A percentile compares a stretch with the other conserved stretches of the same genome.
phyloP scores from a whole-genome alignment of 2,888 invertebrate species.

The Sinohyriopsis cumingii region DNA sequence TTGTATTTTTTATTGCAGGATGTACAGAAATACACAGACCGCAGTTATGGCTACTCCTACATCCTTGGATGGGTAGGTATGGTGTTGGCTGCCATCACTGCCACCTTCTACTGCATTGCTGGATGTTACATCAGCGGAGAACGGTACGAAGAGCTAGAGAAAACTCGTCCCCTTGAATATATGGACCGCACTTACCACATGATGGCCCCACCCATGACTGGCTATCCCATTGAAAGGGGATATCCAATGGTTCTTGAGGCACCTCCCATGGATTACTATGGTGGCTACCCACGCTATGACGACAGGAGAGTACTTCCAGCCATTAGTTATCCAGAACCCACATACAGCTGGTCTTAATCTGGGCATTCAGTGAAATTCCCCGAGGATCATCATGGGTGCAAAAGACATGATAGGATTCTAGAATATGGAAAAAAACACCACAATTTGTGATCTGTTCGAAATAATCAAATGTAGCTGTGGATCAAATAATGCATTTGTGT shows the following conservation, averaged over 20 bases:
- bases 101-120: slow-evolving; percentile 62
- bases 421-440: too few species aligned
- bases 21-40: slow-evolving; percentile 41
- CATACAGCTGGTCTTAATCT: too few species aligned
- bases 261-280: slow-evolving; percentile 33
- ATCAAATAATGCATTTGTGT: too few species aligned
- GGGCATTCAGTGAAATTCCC: too few species aligned
- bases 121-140: slow-evolving; percentile 59
- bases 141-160: slow-evolving; percentile 42
- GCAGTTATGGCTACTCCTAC: slow-evolving; percentile 64
- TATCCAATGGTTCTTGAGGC: slow-evolving; percentile 35
- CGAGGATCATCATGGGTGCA: too few species aligned
- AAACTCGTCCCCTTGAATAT: slow-evolving; percentile 7
- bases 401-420: too few species aligned
- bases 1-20: slow-evolving; percentile 30
- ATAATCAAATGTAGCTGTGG: too few species aligned
- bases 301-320: slow-evolving; percentile 35
- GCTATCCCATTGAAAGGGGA: slow-evolving; percentile 35
- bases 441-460: too few species aligned
- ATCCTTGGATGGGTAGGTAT: slow-evolving; percentile 66
- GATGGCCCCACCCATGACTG: slow-evolving; percentile 14
- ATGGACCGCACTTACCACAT: slow-evolving; percentile 3
- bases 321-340: neutral
- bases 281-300: slow-evolving; percentile 17
- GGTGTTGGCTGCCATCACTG: slow-evolving; percentile 56